A percentile compares a stretch with the other conserved stretches of the same genome.
Evolutionary conservation across 2,113 vertebrate species (phyloP).

Genomic region (Dicentrarchus labrax): DNA sequence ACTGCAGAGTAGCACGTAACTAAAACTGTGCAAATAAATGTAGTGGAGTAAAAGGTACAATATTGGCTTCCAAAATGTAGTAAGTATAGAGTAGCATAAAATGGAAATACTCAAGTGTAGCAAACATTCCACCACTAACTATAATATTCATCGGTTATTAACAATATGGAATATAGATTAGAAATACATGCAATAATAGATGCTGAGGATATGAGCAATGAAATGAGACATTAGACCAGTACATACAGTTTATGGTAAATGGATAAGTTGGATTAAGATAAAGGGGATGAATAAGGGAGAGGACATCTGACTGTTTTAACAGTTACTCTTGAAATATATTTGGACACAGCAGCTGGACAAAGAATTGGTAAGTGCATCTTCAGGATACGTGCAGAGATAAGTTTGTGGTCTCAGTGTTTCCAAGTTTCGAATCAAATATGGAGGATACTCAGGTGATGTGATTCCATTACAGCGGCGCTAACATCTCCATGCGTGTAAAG

Average conservation of each 20-base stretch:
- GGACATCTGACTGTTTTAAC: constrained; percentile 2
- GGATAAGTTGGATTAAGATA: constrained; percentile 27
- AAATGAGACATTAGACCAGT: constrained; percentile 6
- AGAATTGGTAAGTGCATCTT: background rate
- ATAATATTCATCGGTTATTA: background rate
- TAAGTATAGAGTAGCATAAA: too few species aligned
- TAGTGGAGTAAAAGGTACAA: too few species aligned
- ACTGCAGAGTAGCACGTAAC: too few species aligned
- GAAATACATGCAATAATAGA: constrained; percentile 31
- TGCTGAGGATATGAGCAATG: background rate
- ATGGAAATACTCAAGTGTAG: too few species aligned
- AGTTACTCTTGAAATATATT: background rate
- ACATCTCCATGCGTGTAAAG: constrained; percentile 10
- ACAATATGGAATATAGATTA: background rate
- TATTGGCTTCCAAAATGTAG: too few species aligned
- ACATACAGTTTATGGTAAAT: constrained; percentile 6
- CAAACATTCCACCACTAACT: too few species aligned
- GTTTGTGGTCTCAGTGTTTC: background rate
- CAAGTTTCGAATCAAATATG: background rate
- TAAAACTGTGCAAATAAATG: too few species aligned
- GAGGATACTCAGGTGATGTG: background rate
- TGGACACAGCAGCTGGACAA: constrained; percentile 10
- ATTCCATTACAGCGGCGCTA: background rate
- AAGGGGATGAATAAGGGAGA: constrained; percentile 2
- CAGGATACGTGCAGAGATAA: constrained; percentile 12